phyloP scores from a whole-genome alignment of 2,113 vertebrate species.

The Phaetusa simplex region DNA sequence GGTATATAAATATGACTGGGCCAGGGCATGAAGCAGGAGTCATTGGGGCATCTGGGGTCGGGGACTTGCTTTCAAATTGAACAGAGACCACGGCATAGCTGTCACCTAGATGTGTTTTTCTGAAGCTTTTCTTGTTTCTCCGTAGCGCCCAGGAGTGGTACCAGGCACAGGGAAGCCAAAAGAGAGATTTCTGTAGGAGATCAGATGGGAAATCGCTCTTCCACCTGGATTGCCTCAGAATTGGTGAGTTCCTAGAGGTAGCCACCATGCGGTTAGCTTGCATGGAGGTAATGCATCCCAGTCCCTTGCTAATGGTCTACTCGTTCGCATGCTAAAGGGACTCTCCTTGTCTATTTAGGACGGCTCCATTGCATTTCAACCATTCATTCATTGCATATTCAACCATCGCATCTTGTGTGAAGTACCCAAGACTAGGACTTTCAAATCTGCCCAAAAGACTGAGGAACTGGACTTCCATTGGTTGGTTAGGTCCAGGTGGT shows the following conservation, averaged over 20 bases:
- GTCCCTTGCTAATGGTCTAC: neutral
- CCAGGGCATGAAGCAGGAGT: neutral
- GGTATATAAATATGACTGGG: neutral
- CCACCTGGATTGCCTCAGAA: neutral
- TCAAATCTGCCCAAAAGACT: neutral
- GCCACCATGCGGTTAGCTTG: neutral
- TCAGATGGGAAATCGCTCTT: neutral
- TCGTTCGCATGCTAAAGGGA: neutral
- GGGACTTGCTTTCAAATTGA: neutral
- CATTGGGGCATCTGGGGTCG: neutral
- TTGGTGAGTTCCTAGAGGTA: neutral
- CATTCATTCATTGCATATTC: neutral
- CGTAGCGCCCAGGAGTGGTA: neutral
- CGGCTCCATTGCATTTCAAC: neutral
- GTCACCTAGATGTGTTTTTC: neutral
- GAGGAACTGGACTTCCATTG: neutral
- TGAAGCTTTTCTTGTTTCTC: neutral
- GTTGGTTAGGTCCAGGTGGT: neutral
- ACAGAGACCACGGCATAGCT: accelerated
- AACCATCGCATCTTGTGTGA: neutral
- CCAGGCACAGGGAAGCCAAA: neutral
- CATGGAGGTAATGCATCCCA: neutral
- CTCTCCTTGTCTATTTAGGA: neutral
- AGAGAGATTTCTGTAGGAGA: neutral
- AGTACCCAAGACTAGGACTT: neutral